Conservation (phyloP, 1,140 invertebrate species). For the Pseudomyrmex cubaensis region DNA sequence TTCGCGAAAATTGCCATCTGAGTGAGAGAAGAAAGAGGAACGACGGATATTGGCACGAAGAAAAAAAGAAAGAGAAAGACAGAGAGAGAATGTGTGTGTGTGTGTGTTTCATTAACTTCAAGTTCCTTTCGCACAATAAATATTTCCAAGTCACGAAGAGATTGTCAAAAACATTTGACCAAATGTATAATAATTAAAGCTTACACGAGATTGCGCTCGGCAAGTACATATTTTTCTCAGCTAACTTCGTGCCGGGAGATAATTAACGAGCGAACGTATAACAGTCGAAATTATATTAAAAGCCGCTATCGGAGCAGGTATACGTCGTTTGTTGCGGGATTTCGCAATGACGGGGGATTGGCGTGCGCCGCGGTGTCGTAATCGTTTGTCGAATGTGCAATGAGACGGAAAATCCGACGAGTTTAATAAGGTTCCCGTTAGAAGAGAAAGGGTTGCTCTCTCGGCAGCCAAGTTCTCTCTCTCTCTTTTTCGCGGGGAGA, state of each 20-base stretch:
- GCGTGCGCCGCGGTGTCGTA: conserved; percentile 34
- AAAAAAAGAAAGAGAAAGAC: neutral
- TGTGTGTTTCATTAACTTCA: neutral
- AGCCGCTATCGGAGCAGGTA: conserved; percentile 28
- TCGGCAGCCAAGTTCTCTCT: neutral
- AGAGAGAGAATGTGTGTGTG: neutral
- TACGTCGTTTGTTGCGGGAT: conserved; percentile 19
- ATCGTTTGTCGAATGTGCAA: conserved; percentile 41
- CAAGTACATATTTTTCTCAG: conserved; percentile 6
- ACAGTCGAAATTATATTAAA: conserved; percentile 52
- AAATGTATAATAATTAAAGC: conserved; percentile 7
- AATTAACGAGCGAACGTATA: conserved; percentile 43
- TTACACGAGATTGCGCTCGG: neutral
- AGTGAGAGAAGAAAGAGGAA: neutral
- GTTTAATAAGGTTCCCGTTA: conserved; percentile 43
- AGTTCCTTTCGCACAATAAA: neutral
- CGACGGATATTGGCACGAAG: neutral
- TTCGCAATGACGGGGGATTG: conserved; percentile 47
- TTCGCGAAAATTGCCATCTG: conserved; percentile 61
- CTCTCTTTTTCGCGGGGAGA: conserved; percentile 2
- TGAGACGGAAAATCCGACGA: conserved; percentile 35
- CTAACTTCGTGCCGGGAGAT: conserved; percentile 16
- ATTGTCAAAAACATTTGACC: neutral
- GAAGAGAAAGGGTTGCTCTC: conserved; percentile 61
- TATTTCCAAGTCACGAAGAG: conserved; percentile 8